Evolutionary conservation across 2,888 invertebrate species (phyloP).

Genomic region (Andrena praecox): DNA sequence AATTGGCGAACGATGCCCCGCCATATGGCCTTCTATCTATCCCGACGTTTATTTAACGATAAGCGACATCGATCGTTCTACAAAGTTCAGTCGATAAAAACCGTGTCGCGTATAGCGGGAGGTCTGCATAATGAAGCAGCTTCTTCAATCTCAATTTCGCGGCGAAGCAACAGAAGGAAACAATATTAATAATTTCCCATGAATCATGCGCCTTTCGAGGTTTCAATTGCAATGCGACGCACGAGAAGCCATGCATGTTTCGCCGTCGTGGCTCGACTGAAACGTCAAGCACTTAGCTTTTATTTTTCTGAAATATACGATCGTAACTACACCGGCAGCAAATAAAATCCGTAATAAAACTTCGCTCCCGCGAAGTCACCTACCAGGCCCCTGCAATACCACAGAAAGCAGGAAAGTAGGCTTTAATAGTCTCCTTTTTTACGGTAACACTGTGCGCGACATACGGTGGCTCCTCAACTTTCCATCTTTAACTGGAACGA

Average conservation of each 20-base stretch:
- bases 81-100: conserved; percentile 21
- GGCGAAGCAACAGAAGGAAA: no score
- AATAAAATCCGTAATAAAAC: not conserved
- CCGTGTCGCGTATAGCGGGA: not conserved
- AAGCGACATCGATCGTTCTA: conserved; percentile 24
- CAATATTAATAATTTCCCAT: no score
- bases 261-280: not conserved
- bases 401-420: not conserved
- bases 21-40: conserved; percentile 26
- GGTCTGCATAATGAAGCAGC: not conserved
- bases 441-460: not conserved
- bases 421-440: not conserved
- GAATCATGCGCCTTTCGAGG: no score
- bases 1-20: conserved; percentile 13
- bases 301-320: not conserved
- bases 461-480: not conserved
- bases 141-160: no score
- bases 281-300: not conserved
- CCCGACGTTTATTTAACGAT: conserved; percentile 31
- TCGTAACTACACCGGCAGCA: not conserved
- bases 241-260: no score
- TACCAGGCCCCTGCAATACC: not conserved
- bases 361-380: not conserved
- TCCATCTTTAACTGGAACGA: not conserved
- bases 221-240: no score